Conservation (phyloP, 2,113 vertebrate genomes). For the Phainopepla nitens region DNA sequence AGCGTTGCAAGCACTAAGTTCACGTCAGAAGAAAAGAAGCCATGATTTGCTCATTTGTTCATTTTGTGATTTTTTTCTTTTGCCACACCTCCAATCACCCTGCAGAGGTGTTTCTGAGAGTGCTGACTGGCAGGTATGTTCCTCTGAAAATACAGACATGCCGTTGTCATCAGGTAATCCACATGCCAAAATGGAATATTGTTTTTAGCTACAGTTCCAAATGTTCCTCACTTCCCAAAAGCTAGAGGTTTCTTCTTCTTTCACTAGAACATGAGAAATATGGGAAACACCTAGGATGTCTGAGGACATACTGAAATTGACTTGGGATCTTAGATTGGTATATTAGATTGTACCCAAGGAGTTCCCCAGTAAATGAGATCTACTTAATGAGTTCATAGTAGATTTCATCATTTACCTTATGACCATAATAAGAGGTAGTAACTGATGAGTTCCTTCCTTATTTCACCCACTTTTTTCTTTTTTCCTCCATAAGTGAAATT, state of each 20-base stretch:
- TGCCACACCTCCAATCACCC: neutral
- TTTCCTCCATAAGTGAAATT: neutral
- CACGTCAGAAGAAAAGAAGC: neutral
- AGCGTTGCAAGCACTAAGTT: neutral
- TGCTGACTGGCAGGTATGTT: neutral
- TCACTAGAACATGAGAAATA: neutral
- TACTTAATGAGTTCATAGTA: neutral
- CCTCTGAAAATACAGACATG: neutral
- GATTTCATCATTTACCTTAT: neutral
- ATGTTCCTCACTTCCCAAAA: neutral
- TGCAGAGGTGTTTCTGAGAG: neutral
- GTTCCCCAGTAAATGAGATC: neutral
- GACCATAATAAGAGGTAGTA: neutral
- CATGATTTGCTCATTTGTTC: neutral
- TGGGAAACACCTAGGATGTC: neutral
- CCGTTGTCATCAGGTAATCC: rapidly evolving
- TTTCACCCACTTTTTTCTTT: neutral
- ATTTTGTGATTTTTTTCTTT: neutral
- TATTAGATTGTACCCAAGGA: neutral
- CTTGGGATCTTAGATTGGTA: neutral
- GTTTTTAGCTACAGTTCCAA: neutral
- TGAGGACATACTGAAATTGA: neutral
- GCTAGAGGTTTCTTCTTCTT: neutral
- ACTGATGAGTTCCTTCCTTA: neutral
- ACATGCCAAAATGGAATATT: neutral